Evolutionary conservation across 2,113 vertebrate genomes (phyloP).

Genomic region (Calypte anna): DNA sequence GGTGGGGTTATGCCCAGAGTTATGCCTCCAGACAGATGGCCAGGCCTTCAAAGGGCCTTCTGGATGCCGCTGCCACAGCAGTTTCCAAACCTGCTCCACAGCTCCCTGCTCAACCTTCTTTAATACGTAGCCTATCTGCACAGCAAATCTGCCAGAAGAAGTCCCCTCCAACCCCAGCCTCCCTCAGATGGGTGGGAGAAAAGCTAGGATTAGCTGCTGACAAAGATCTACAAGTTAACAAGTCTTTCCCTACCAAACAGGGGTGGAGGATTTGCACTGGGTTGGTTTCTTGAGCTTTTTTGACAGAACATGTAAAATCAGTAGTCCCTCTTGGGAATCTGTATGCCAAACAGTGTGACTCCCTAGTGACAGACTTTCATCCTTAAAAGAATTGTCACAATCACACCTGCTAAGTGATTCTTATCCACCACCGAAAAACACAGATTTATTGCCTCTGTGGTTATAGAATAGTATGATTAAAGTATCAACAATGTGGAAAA

Average conservation of each 20-base stretch:
- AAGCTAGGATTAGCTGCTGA: background rate
- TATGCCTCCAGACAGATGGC: background rate
- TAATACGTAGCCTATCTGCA: background rate
- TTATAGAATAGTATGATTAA: background rate
- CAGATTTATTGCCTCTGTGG: background rate
- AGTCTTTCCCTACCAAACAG: background rate
- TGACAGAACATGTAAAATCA: background rate
- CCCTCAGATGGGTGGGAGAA: constrained; percentile 30
- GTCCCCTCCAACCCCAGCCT: constrained; percentile 35
- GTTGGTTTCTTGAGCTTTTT: background rate
- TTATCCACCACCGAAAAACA: background rate
- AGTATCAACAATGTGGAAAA: background rate
- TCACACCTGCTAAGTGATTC: background rate
- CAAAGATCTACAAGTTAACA: background rate
- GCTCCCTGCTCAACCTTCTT: background rate
- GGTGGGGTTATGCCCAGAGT: background rate
- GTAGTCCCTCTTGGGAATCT: background rate
- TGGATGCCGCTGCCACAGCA: background rate
- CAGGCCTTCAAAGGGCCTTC: constrained; percentile 30
- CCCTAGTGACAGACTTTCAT: fast-evolving
- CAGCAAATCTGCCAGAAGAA: background rate
- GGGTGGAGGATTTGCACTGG: background rate
- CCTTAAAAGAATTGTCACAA: background rate
- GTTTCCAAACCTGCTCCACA: constrained; percentile 54
- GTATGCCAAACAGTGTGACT: fast-evolving